A percentile compares a stretch with the other conserved stretches of the same genome.
phyloP scores from a whole-genome alignment of 2,888 invertebrate species.

The Phytoseiulus persimilis region DNA sequence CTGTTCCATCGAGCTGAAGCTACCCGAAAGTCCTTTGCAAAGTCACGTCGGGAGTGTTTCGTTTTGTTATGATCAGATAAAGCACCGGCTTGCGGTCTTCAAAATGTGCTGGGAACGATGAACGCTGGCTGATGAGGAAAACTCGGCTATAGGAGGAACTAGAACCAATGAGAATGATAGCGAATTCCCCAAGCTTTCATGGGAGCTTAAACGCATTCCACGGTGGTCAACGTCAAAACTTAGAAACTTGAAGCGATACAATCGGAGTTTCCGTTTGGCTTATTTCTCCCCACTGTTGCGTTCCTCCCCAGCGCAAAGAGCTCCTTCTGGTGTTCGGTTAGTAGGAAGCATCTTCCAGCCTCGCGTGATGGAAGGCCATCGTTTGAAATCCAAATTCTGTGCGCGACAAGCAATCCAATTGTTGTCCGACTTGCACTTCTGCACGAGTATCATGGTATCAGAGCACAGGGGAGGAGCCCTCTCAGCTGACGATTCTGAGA shows the following conservation, averaged over 20 bases:
- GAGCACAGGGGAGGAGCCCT: background rate
- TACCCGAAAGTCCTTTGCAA: too few species aligned
- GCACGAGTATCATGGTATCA: background rate
- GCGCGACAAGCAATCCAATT: background rate
- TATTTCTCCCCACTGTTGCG: too few species aligned
- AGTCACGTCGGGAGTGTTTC: too few species aligned
- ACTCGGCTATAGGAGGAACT: background rate
- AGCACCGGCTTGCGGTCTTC: too few species aligned
- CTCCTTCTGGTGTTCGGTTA: background rate
- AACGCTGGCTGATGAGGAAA: background rate
- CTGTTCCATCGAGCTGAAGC: too few species aligned
- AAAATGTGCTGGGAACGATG: too few species aligned
- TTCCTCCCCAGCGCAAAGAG: background rate
- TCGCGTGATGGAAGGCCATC: background rate
- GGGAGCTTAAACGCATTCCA: background rate
- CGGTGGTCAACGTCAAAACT: background rate
- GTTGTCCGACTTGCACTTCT: background rate
- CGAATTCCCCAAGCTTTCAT: background rate
- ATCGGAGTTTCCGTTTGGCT: too few species aligned
- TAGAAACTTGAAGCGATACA: too few species aligned
- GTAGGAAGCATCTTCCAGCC: background rate
- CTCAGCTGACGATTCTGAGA: too few species aligned
- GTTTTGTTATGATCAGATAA: too few species aligned
- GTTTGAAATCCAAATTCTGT: background rate
- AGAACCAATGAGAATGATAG: background rate